These are phyloP conservation scores for Polydesmus complanatus DNA, from an alignment of 2,888 invertebrate genomes.

Conservation along the genomic window DNA sequence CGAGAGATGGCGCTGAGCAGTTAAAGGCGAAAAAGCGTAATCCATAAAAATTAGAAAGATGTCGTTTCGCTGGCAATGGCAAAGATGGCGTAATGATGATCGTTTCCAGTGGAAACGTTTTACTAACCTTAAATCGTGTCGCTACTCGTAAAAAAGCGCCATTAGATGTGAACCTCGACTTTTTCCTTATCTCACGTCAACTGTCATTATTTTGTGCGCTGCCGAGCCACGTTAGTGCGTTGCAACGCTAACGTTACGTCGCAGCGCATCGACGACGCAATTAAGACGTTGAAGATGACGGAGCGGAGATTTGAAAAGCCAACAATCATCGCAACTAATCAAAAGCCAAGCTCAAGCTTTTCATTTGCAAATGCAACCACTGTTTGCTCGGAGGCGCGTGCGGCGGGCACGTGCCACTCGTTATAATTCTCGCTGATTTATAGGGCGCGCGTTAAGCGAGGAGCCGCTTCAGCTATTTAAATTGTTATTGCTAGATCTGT, in stretches of 20 bases:
- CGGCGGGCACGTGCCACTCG: too few species aligned
- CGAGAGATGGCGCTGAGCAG: neutral
- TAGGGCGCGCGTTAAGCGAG: too few species aligned
- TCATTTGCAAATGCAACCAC: too few species aligned
- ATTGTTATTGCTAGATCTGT: too few species aligned
- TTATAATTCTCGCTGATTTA: too few species aligned
- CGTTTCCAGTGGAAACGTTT: neutral
- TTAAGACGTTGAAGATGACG: neutral
- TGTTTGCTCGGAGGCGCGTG: too few species aligned
- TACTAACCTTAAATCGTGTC: neutral
- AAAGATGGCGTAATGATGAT: neutral
- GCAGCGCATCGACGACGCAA: too few species aligned
- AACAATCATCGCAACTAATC: too few species aligned
- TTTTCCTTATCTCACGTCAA: neutral
- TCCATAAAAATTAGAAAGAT: neutral
- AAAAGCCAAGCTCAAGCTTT: too few species aligned
- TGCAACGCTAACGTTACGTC: neutral
- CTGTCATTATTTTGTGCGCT: neutral
- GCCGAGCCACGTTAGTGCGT: neutral
- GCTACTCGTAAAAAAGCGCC: neutral
- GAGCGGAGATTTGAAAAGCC: too few species aligned
- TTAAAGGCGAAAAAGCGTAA: neutral
- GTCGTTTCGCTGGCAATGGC: neutral
- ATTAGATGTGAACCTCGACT: neutral
- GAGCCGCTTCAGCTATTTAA: too few species aligned